Evolutionary conservation across 2,888 invertebrate species (phyloP), one percentile per base, ranked within the genome.

Genomic region (Leptinotarsa peninsularis): DNA sequence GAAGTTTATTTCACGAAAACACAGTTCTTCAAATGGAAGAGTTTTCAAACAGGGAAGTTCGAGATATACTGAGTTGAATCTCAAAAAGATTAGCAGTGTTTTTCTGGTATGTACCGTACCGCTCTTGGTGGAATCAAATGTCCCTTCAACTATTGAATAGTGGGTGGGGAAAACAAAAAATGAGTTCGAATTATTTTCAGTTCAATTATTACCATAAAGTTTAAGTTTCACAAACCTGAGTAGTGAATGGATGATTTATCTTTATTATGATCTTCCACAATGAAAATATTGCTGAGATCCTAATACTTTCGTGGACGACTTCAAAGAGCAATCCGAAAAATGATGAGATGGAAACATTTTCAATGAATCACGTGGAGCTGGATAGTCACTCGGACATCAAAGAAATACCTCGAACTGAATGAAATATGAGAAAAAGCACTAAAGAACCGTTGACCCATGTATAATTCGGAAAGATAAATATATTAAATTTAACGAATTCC

Each of bases 401-500:
- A 72, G 72, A 75, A 75, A 75, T 75, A 75, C 75, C 76, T 78
- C 71, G 58, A 74, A 72, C 66, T 72, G 71, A 60, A 68, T 76
- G 72, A 71, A 74, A 74, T 74, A 75, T 77, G 76, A 77, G 76
- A 71, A 70, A 73, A 71, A 67, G 74, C 56, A 76, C 72, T 67
- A 67, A 73, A 69, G 71, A 78, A 67, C 72, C 76, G 67, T 70
- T 78, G 80, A 78, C 77, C 79, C 75, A 72, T 71, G 75, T 63
- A 76, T 78, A 78, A 81, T 80, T 77, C 76, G 68, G 78, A 80
- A 83, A 84, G 83, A 83, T 82, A 85, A 83, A 84, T 83, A 84
- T 83, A 84, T 85, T 83, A 84, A 83, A 83, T 84, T 83, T 82
- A 83, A 83, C 82, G 83, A 84, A 80, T 81, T 83, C 83, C 82